Conservation (phyloP, 2,888 invertebrate species). For the Orthosia incerta region DNA sequence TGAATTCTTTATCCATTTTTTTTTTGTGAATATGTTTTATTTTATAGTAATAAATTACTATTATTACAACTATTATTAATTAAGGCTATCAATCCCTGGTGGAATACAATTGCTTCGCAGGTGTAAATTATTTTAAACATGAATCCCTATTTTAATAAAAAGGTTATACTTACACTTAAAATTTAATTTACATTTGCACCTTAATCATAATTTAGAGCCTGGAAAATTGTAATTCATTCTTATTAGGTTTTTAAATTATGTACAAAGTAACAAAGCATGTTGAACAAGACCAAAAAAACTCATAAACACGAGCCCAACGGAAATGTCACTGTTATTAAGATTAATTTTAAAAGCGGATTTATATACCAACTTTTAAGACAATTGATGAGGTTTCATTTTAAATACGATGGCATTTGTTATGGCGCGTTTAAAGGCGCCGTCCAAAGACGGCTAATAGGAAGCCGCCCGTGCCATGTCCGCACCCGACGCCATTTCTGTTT, state of each 20-base stretch:
- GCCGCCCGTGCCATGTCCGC: no score
- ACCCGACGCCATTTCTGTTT: no score
- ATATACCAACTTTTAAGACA: constrained; percentile 9
- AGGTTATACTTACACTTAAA: neutral
- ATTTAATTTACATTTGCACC: constrained; percentile 23
- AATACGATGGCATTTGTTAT: neutral
- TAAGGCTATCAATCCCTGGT: no score
- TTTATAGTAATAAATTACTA: no score
- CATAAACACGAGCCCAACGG: constrained; percentile 24
- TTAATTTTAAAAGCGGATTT: constrained; percentile 35
- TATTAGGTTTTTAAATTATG: constrained; percentile 48
- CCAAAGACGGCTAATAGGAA: no score
- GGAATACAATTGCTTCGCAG: no score
- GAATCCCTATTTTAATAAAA: neutral
- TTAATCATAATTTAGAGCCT: constrained; percentile 28
- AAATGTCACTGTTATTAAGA: constrained; percentile 18
- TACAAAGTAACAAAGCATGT: constrained; percentile 54
- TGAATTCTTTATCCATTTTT: no score
- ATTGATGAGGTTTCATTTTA: neutral
- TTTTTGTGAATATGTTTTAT: no score
- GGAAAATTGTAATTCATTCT: constrained; percentile 34
- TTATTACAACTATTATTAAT: no score
- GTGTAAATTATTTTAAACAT: neutral
- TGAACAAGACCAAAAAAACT: constrained; percentile 40
- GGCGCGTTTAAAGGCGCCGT: no score